phyloP scores from a whole-genome alignment of 2,888 invertebrate genomes.

The Andricus quercusramuli region DNA sequence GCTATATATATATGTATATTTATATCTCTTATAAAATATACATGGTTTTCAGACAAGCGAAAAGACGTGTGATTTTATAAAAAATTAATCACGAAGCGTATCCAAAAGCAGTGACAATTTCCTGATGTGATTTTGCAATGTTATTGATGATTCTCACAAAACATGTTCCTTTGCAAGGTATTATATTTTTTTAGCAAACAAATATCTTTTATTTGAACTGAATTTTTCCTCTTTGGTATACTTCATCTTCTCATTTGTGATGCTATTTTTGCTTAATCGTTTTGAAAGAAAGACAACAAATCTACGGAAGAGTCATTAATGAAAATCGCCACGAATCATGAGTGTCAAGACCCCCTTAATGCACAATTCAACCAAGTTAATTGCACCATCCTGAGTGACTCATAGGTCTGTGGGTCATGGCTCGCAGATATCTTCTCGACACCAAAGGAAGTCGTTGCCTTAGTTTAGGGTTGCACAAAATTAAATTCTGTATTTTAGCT shows the following conservation, averaged over 20 bases:
- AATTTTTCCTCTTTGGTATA: too few relatives aligned
- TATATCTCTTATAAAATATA: too few relatives aligned
- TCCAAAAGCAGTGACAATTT: not conserved
- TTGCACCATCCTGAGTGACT: slow-evolving; percentile 72
- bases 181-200: too few relatives aligned
- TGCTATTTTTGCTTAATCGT: not conserved
- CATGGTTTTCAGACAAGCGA: not conserved
- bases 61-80: not conserved
- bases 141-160: not conserved
- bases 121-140: not conserved
- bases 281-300: slow-evolving; percentile 39
- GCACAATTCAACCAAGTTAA: slow-evolving; percentile 68
- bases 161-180: not conserved
- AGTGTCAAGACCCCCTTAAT: slow-evolving; percentile 65
- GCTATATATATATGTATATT: not conserved
- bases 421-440: slow-evolving; percentile 52
- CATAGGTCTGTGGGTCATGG: slow-evolving; percentile 59
- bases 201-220: too few relatives aligned
- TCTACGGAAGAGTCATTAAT: slow-evolving; percentile 19
- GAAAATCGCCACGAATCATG: slow-evolving; percentile 40
- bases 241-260: not conserved
- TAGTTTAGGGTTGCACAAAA: slow-evolving; percentile 1
- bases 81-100: not conserved
- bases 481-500: not conserved
- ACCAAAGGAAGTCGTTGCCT: slow-evolving; percentile 28